Evolutionary conservation across 2,888 invertebrate species (phyloP), one percentile per base, ranked within the genome.

Genomic region (Hyppa rectilinea): DNA sequence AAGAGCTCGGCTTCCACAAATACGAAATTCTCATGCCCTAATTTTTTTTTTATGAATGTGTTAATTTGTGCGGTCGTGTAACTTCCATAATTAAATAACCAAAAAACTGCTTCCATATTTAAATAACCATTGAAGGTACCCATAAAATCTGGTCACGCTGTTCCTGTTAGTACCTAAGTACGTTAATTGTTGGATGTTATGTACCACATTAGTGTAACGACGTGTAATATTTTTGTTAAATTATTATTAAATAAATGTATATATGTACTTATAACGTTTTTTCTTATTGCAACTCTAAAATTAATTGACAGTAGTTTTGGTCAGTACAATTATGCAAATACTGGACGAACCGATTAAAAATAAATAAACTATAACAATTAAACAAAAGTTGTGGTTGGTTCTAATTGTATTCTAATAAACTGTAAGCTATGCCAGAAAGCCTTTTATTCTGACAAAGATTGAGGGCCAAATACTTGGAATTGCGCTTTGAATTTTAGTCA

Each of bases 1-100:
- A 97, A 86, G 98, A 98, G 90, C 91, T 98, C 69, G 97, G 97
- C 60, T 98, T 97, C 96, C 96, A 97, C n/a, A 97, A 98, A 62
- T 98, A 97, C 89, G 98, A 98, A 96, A 95, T 98, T 84, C 97
- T 98, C 71, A 94, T 97, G 82, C 87, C 91, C 79, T 96, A 92
- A 92, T 65, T 58, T 70, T 52, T 59, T 71, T 71, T 52, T 67
- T 70, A 64, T 76, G 78, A 83, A 84, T 85, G 83, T 82, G 72
- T 71, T 56, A 56, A 78, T 81, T 70, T 75, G 36, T 70, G 60
- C 71, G 43, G 7, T 65, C 56, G 56, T 71, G 71, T 80, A 71
- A 81, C 58, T 71, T 79, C n/a, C n/a, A n/a, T n/a, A n/a, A n/a
- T n/a, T n/a, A n/a, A n/a, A n/a, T n/a, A n/a, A n/a, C n/a, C 79